Evolutionary conservation across 2,888 invertebrate species (phyloP).

Genomic region (Ophion ellenae): DNA sequence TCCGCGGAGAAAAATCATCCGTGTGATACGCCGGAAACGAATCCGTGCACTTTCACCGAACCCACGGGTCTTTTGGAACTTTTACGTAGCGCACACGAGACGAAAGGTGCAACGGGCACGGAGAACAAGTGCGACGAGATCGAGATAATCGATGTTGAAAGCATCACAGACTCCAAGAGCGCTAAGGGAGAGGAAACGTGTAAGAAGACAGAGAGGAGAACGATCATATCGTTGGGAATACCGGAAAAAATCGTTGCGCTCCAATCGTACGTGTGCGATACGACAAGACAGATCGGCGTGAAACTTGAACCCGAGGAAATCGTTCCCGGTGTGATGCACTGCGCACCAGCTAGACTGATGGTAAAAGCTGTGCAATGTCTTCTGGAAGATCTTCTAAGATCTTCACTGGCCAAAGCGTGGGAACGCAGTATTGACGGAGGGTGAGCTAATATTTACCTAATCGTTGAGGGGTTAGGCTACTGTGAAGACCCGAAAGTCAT

Average conservation of each 20-base stretch:
- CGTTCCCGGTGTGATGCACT: constrained; percentile 82
- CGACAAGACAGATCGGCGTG: constrained; percentile 83
- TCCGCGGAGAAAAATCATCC: constrained; percentile 49
- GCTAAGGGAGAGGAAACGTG: not conserved
- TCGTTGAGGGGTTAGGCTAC: too few species aligned
- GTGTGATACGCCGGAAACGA: constrained; percentile 38
- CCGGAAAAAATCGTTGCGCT: constrained; percentile 76
- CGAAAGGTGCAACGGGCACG: constrained; percentile 6
- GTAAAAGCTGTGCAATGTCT: constrained; percentile 77
- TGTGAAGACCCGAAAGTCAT: too few species aligned
- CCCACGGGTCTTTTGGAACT: constrained; percentile 75
- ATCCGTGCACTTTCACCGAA: constrained; percentile 74
- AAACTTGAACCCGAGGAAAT: constrained; percentile 84
- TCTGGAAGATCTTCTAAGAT: constrained; percentile 77
- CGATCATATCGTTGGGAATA: constrained; percentile 68
- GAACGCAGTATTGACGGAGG: constrained; percentile 74
- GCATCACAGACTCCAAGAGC: constrained; percentile 14
- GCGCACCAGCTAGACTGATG: constrained; percentile 82
- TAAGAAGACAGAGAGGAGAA: constrained; percentile 12
- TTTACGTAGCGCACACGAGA: constrained; percentile 72
- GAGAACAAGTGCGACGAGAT: constrained; percentile 44
- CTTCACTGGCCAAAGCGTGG: constrained; percentile 77
- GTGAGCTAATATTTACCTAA: constrained; percentile 65
- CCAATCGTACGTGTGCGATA: constrained; percentile 83
- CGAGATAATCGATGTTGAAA: constrained; percentile 66